phyloP scores from a whole-genome alignment of 2,113 vertebrate species.

The Myocastor coypus region DNA sequence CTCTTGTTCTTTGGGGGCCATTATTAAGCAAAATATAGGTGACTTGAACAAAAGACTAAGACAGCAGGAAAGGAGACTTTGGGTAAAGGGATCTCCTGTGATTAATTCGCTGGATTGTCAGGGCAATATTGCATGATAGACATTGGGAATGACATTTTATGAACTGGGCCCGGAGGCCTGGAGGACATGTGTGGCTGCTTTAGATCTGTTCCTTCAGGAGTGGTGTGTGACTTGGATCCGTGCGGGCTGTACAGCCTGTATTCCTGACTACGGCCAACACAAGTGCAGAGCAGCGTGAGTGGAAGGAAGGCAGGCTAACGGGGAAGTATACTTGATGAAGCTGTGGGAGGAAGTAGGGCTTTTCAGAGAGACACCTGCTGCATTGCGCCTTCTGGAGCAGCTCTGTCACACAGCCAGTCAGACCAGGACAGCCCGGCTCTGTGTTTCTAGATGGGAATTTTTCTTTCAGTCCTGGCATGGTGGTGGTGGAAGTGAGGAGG shows the following conservation, averaged over 20 bases:
- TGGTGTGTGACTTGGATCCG: background rate
- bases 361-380: background rate
- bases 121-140: background rate
- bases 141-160: background rate
- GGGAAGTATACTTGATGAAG: background rate
- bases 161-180: background rate
- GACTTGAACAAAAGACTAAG: background rate
- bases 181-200: background rate
- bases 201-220: background rate
- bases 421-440: background rate
- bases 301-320: background rate
- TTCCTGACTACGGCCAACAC: background rate
- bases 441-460: background rate
- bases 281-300: background rate
- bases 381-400: background rate
- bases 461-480: background rate
- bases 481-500: background rate
- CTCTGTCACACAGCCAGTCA: background rate
- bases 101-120: background rate
- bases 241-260: background rate
- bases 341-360: background rate
- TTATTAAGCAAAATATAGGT: background rate
- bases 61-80: too few species aligned
- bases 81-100: background rate
- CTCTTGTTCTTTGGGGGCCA: background rate